These are phyloP conservation scores for Apodemia duryi DNA, from an alignment of 2,888 invertebrate genomes.

Conservation along the genomic window DNA sequence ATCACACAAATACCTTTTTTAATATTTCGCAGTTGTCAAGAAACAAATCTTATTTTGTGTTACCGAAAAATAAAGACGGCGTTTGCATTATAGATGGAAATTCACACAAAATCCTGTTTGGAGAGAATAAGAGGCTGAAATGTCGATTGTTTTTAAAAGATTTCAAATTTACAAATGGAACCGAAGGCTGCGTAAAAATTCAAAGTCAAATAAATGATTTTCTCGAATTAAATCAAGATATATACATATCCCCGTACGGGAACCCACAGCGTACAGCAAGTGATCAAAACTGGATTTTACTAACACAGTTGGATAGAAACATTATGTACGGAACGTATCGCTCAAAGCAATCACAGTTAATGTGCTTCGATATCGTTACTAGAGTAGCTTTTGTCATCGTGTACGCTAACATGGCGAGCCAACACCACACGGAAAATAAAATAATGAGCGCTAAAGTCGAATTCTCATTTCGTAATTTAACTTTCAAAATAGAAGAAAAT, in stretches of 20 bases:
- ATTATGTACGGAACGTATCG: constrained; percentile 45
- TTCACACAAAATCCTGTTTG: constrained; percentile 62
- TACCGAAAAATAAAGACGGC: constrained; percentile 61
- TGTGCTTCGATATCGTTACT: constrained; percentile 54
- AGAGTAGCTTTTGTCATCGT: constrained; percentile 48
- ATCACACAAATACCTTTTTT: constrained; percentile 53
- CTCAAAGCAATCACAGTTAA: constrained; percentile 41
- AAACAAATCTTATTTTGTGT: constrained; percentile 35
- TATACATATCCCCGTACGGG: constrained; percentile 54
- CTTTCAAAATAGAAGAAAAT: constrained; percentile 44
- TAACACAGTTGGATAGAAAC: constrained; percentile 34
- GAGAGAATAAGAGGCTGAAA: constrained; percentile 63
- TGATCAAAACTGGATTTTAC: constrained; percentile 52
- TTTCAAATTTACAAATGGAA: constrained; percentile 37
- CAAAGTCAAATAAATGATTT: constrained; percentile 45
- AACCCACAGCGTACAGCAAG: constrained; percentile 42
- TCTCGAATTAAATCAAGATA: constrained; percentile 38
- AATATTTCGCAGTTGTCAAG: constrained; percentile 36
- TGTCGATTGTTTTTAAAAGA: constrained; percentile 50
- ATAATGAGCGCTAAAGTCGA: constrained; percentile 45
- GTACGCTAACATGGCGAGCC: constrained; percentile 44
- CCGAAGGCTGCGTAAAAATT: constrained; percentile 47
- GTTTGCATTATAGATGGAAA: constrained; percentile 55
- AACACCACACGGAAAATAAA: constrained; percentile 40
- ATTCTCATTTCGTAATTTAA: constrained; percentile 40